A percentile compares a stretch with the other conserved stretches of the same genome.
Evolutionary conservation across 2,113 vertebrate species (phyloP).

Genomic region (Aldabrachelys gigantea): DNA sequence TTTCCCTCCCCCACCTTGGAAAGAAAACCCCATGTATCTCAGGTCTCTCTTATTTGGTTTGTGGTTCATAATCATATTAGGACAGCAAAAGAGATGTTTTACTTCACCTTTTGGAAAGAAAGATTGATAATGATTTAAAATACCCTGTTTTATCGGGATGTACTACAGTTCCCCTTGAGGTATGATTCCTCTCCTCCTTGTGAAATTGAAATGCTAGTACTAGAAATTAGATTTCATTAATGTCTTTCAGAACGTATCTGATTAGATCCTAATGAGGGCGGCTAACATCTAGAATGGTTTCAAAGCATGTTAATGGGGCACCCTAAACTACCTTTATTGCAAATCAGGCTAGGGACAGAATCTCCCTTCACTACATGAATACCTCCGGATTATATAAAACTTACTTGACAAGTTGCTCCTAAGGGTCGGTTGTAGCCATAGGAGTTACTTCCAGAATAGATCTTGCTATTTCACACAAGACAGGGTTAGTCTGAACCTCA

Average conservation of each 20-base stretch:
- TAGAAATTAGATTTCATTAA: neutral
- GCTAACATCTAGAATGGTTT: neutral
- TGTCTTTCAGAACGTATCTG: neutral
- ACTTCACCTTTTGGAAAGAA: conserved; percentile 10
- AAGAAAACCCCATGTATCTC: neutral
- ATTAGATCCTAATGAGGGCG: neutral
- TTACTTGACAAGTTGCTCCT: neutral
- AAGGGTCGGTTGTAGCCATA: neutral
- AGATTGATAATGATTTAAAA: neutral
- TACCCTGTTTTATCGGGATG: neutral
- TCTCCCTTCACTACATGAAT: neutral
- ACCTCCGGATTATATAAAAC: neutral
- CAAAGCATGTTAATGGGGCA: neutral
- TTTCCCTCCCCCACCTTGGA: neutral
- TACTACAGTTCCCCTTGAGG: neutral
- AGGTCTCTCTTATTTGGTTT: neutral
- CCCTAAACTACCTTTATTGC: neutral
- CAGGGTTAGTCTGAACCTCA: neutral
- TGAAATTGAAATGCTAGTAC: neutral
- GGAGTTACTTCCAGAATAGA: neutral
- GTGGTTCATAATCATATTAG: neutral
- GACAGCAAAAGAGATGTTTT: neutral
- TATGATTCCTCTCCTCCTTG: neutral
- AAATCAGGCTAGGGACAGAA: neutral
- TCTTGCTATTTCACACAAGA: neutral